Percentiles rank a stretch among this genome's conserved stretches.
Evolutionary conservation across 2,797 vertebrate genomes (phyloP).

Genomic region (Catamblyrhynchus diadema): DNA sequence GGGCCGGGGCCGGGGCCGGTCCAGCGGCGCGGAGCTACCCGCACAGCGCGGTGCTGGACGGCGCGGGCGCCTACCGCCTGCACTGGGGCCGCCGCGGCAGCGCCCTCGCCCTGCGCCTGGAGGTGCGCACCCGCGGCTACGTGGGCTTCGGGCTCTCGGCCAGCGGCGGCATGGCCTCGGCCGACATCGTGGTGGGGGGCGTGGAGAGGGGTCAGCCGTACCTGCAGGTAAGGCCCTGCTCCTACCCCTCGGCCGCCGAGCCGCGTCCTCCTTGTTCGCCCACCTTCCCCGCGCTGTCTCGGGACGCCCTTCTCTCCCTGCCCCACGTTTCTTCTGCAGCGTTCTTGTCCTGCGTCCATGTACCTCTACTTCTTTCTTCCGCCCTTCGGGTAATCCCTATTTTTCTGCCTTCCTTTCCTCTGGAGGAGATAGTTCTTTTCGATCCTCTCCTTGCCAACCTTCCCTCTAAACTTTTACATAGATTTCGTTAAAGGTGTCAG

Average conservation of each 20-base stretch:
- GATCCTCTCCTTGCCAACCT: not conserved
- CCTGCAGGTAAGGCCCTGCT: constrained; percentile 76
- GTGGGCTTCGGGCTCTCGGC: constrained; percentile 86
- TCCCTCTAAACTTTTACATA: not conserved
- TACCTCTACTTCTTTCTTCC: not conserved
- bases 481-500: not conserved
- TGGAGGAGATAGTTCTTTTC: not conserved
- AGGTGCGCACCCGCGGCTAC: constrained; percentile 84
- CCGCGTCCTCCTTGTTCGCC: not conserved
- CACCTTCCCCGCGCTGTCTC: not conserved
- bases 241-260: not conserved
- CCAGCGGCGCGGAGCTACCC: constrained; percentile 39
- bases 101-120: constrained; percentile 77
- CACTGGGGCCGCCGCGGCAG: constrained; percentile 75
- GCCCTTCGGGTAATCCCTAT: not conserved
- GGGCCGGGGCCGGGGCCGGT: too few species aligned
- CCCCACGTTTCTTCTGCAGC: not conserved
- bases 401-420: not conserved
- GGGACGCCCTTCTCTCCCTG: not conserved
- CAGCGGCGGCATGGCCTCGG: constrained; percentile 81
- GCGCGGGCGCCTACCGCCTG: constrained; percentile 75
- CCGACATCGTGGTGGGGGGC: constrained; percentile 85
- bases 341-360: not conserved
- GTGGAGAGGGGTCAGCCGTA: constrained; percentile 83
- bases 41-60: constrained; percentile 78